These are phyloP conservation scores for Lamellibrachia columna DNA, from an alignment of 2,888 invertebrate genomes.

Conservation along the genomic window DNA sequence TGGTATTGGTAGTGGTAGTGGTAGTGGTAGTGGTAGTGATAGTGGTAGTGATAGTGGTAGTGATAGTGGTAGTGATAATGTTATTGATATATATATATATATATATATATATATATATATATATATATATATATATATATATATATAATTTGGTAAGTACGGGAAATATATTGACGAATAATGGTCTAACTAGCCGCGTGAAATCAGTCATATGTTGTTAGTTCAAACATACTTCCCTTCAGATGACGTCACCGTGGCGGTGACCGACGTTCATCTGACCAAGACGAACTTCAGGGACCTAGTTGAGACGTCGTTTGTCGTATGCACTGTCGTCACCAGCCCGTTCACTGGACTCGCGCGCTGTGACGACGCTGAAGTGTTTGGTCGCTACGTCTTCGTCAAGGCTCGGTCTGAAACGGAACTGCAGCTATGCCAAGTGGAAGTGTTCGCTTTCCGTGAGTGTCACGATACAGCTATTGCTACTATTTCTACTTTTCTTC, in stretches of 20 bases:
- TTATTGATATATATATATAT: no score
- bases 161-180: no score
- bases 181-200: no score
- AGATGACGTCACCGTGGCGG: neutral
- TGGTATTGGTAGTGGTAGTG: no score
- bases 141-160: no score
- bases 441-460: constrained; percentile 11
- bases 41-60: no score
- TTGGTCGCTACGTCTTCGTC: neutral
- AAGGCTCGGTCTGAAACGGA: neutral
- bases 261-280: neutral
- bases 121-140: no score
- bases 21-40: no score
- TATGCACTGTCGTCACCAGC: neutral
- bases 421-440: neutral
- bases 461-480: neutral
- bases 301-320: neutral
- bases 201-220: neutral
- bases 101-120: no score
- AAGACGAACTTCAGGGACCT: neutral
- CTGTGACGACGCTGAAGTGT: neutral
- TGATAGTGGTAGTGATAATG: no score
- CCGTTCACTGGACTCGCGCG: neutral
- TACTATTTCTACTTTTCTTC: no score
- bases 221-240: neutral